Conservation (phyloP, 2,797 vertebrate genomes). For the Leuciscus waleckii region DNA sequence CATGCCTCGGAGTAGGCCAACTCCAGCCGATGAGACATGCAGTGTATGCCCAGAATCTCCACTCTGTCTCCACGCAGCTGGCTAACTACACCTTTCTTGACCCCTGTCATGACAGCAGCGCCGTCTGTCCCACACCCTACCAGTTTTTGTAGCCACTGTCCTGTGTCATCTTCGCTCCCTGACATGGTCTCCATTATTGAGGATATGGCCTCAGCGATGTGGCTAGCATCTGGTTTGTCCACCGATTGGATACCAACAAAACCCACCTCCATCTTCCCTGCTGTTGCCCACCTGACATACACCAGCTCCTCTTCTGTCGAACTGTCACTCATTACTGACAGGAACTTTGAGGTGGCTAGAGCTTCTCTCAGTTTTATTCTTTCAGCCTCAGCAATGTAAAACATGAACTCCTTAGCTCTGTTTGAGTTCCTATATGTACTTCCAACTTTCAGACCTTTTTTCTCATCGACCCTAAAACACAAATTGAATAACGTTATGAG, state of each 20-base stretch:
- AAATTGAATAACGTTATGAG: background rate
- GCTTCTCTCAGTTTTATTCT: background rate
- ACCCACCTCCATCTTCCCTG: background rate
- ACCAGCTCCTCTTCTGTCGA: background rate
- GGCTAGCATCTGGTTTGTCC: background rate
- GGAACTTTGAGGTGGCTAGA: background rate
- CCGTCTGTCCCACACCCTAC: background rate
- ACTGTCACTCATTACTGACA: background rate
- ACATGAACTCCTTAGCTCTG: background rate
- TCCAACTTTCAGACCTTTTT: constrained; percentile 10
- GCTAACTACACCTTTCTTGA: background rate
- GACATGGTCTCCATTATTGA: background rate
- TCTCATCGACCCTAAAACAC: background rate
- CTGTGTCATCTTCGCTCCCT: background rate
- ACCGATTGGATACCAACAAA: background rate
- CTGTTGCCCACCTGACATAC: background rate
- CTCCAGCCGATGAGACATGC: background rate
- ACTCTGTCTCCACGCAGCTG: background rate
- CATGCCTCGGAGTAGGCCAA: background rate
- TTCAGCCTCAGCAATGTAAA: background rate
- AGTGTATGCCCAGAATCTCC: background rate
- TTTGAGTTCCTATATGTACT: constrained; percentile 5
- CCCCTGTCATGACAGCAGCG: background rate
- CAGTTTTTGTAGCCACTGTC: background rate
- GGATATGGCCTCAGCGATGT: background rate